Evolutionary conservation across 2,888 invertebrate genomes (phyloP).

Genomic region (Hirtodrosophila alboralis): DNA sequence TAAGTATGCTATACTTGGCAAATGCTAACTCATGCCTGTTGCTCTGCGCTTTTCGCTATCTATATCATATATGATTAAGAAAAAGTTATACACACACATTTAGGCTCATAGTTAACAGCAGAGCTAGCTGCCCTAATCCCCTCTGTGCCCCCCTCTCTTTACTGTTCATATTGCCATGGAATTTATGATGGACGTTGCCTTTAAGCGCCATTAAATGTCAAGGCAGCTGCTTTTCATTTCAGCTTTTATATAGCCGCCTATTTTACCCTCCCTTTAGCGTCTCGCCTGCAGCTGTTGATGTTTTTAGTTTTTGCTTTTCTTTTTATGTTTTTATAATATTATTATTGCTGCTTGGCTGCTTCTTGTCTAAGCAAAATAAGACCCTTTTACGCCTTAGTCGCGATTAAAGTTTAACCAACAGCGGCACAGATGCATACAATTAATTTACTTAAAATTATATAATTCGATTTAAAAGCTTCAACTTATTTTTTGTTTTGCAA

Average conservation of each 20-base stretch:
- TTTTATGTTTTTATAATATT: conserved; percentile 44
- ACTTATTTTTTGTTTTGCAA: background rate
- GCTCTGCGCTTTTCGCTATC: conserved; percentile 12
- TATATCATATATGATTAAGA: conserved; percentile 6
- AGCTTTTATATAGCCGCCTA: conserved; percentile 4
- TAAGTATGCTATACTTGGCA: conserved; percentile 61
- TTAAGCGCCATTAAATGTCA: conserved; percentile 60
- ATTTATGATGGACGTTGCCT: conserved; percentile 49
- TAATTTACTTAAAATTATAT: conserved; percentile 12
- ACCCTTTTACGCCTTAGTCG: conserved; percentile 18
- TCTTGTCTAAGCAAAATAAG: conserved; percentile 36
- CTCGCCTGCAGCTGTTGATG: conserved; percentile 52
- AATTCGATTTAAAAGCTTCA: background rate
- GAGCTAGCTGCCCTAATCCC: background rate
- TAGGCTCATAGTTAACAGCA: conserved; percentile 18
- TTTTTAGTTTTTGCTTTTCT: conserved; percentile 30
- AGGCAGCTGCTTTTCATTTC: conserved; percentile 52
- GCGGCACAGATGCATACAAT: conserved; percentile 31
- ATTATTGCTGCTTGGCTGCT: conserved; percentile 64
- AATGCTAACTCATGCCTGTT: conserved; percentile 36
- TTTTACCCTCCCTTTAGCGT: conserved; percentile 19
- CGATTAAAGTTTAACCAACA: conserved; percentile 16
- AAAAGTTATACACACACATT: conserved; percentile 22
- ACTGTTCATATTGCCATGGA: conserved; percentile 41
- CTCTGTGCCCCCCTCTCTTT: conserved; percentile 3